Evolutionary conservation across 2,113 vertebrate species (phyloP).

Genomic region (Dasypus novemcinctus): DNA sequence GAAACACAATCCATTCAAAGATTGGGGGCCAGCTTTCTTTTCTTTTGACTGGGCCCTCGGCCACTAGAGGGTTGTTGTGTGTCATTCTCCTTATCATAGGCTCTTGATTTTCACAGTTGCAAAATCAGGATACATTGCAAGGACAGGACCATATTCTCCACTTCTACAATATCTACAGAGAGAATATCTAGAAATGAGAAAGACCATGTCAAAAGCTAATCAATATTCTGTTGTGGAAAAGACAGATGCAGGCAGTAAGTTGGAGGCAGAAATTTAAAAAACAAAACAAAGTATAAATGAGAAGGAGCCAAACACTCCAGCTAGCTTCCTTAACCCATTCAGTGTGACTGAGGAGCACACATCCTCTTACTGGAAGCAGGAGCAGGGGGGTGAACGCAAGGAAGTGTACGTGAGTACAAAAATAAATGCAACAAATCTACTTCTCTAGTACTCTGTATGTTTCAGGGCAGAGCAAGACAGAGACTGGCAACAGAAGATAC

Average conservation of each 20-base stretch:
- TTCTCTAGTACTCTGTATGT: not conserved
- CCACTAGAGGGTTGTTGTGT: not conserved
- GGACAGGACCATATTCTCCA: not conserved
- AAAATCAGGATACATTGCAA: conserved; percentile 30
- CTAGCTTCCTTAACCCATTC: not conserved
- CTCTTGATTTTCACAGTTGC: not conserved
- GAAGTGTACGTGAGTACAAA: not conserved
- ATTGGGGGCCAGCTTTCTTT: not conserved
- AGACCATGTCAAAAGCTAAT: conserved; percentile 43
- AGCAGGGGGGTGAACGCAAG: not conserved
- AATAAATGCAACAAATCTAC: not conserved
- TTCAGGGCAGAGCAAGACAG: not conserved
- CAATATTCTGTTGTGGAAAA: conserved; percentile 48
- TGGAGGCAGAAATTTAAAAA: not conserved
- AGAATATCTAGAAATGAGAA: conserved; percentile 46
- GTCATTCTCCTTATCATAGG: not conserved
- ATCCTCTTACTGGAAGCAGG: not conserved
- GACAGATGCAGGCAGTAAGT: conserved; percentile 19
- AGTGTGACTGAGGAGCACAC: not conserved
- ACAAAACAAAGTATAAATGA: not conserved
- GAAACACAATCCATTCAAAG: not conserved
- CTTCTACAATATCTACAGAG: not conserved
- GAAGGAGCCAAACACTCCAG: not conserved
- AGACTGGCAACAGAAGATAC: no score
- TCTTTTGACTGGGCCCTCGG: not conserved